Evolutionary conservation across 2,797 vertebrate genomes (phyloP).

Genomic region (Hyperoplus immaculatus): DNA sequence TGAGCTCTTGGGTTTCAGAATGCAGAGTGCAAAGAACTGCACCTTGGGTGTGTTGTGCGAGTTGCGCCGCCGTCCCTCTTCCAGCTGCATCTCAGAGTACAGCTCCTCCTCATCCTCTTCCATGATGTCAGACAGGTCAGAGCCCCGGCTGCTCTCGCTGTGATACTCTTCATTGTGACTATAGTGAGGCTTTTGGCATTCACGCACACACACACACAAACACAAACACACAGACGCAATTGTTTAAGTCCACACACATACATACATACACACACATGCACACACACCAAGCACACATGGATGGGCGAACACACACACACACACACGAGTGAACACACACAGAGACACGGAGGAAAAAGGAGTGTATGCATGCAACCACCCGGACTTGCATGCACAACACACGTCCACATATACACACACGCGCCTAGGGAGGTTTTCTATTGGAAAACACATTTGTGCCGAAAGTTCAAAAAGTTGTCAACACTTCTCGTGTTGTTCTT

Average conservation of each 20-base stretch:
- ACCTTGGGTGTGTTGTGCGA: conserved; percentile 96
- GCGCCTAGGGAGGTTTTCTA: conserved; percentile 38
- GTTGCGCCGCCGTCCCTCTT: conserved; percentile 92
- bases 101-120: conserved; percentile 99
- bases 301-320: conserved; percentile 56
- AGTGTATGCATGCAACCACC: conserved; percentile 68
- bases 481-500: conserved; percentile 52
- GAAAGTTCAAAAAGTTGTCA: conserved; percentile 5
- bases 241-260: conserved; percentile 78
- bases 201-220: conserved; percentile 75
- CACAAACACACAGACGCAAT: conserved; percentile 79
- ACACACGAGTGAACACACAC: conserved; percentile 42
- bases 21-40: conserved; percentile 78
- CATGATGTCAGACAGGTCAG: conserved; percentile 98
- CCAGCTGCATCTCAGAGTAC: conserved; percentile 97
- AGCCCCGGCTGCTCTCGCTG: conserved; percentile 97
- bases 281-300: conserved; percentile 63
- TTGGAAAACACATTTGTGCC: conserved; percentile 30
- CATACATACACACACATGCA: conserved; percentile 45
- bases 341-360: conserved; percentile 34
- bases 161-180: conserved; percentile 95
- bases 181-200: conserved; percentile 89
- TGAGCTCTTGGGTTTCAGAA: conserved; percentile 64
- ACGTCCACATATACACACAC: conserved; percentile 29
- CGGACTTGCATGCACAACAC: conserved; percentile 59